phyloP scores from a whole-genome alignment of 1,140 invertebrate species.

The Danaus melanippus region DNA sequence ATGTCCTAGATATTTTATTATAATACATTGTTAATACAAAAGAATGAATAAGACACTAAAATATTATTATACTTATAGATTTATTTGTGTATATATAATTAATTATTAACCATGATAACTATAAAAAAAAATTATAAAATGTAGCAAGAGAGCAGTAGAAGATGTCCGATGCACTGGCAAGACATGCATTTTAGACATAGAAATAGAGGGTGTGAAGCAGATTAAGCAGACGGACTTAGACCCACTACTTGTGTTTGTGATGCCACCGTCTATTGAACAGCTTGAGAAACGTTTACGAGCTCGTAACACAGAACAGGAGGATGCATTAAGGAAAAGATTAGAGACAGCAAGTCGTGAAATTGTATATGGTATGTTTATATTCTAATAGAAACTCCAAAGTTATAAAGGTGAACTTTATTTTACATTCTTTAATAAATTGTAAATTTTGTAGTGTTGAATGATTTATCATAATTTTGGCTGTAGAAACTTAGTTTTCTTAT shows the following conservation, averaged over 20 bases:
- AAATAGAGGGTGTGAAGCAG: constrained; percentile 93
- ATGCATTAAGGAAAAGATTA: constrained; percentile 84
- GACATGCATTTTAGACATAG: constrained; percentile 96
- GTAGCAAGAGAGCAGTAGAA: constrained; percentile 89
- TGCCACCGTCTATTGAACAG: constrained; percentile 88
- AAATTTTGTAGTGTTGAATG: too few species aligned
- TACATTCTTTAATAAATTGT: too few species aligned
- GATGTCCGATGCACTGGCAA: constrained; percentile 85
- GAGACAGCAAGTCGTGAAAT: constrained; percentile 84
- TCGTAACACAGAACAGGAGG: constrained; percentile 92
- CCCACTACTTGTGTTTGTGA: constrained; percentile 92
- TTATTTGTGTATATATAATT: constrained; percentile 1
- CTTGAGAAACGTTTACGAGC: constrained; percentile 83
- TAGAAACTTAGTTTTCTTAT: too few species aligned
- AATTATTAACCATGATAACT: constrained; percentile 2
- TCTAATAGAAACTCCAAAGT: too few species aligned
- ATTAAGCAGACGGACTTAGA: constrained; percentile 89
- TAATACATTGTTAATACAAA: too few species aligned
- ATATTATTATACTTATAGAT: constrained; percentile 3
- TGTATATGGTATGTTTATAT: constrained; percentile 79
- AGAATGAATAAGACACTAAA: background rate
- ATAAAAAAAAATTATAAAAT: constrained; percentile 21
- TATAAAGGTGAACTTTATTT: too few species aligned
- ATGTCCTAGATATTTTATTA: constrained; percentile 3
- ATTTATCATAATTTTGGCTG: too few species aligned